Evolutionary conservation across 2,888 invertebrate species (phyloP).

Genomic region (Quadroppia sp.): DNA sequence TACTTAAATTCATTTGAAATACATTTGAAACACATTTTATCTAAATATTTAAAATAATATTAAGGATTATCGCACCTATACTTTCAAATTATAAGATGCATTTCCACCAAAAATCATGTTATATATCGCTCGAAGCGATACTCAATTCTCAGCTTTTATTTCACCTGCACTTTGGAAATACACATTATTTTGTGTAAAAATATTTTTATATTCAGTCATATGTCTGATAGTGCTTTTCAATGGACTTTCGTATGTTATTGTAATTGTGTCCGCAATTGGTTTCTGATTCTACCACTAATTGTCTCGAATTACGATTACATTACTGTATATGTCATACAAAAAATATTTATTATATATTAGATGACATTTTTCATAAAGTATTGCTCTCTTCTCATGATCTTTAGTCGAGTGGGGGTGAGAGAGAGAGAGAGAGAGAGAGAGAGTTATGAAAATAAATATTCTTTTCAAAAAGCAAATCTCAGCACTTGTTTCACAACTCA

Average conservation of each 20-base stretch:
- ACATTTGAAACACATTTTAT: neutral
- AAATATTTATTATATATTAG: neutral
- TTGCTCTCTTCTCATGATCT: neutral
- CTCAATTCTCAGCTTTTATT: neutral
- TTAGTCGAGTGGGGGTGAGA: neutral
- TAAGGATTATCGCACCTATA: slow-evolving; percentile 32
- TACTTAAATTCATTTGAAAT: neutral
- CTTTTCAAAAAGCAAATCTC: neutral
- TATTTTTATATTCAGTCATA: no score
- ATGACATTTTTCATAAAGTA: neutral
- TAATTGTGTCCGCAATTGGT: neutral
- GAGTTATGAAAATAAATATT: slow-evolving; percentile 33
- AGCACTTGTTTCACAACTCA: slow-evolving; percentile 28
- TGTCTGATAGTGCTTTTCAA: neutral
- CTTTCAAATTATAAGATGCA: neutral
- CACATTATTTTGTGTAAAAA: neutral
- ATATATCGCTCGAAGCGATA: slow-evolving; percentile 3
- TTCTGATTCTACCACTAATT: neutral
- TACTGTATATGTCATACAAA: slow-evolving; percentile 3
- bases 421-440: no score
- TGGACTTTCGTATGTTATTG: neutral
- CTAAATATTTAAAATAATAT: slow-evolving; percentile 21
- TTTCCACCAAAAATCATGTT: neutral
- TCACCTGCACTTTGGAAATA: slow-evolving; percentile 5
- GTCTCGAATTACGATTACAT: slow-evolving; percentile 25